Evolutionary conservation across 2,113 vertebrate species (phyloP).

Genomic region (Trogon melanurus): DNA sequence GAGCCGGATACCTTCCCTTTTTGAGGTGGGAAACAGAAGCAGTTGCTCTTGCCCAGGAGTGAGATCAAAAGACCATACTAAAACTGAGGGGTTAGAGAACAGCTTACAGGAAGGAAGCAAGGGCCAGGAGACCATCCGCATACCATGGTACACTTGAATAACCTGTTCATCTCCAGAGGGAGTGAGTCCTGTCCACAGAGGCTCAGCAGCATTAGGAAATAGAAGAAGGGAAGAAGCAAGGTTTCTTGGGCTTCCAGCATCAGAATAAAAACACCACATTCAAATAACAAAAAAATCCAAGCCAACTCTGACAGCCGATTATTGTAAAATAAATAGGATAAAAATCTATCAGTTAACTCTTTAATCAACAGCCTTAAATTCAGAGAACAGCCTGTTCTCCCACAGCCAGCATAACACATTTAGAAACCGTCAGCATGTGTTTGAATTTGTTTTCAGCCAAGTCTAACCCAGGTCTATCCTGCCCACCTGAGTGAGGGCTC

Average conservation of each 20-base stretch:
- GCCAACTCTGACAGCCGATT: background rate
- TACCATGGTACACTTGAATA: accelerated
- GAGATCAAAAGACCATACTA: background rate
- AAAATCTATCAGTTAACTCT: background rate
- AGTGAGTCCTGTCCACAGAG: background rate
- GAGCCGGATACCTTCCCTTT: background rate
- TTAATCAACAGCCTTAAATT: background rate
- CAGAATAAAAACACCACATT: background rate
- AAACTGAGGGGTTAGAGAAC: background rate
- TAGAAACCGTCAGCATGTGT: background rate
- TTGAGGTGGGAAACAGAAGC: background rate
- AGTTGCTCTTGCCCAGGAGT: background rate
- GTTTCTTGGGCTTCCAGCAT: background rate
- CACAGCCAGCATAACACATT: background rate
- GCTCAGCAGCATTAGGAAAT: background rate
- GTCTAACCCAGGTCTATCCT: background rate
- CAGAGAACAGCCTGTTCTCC: background rate
- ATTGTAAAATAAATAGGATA: background rate
- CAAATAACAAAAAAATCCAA: background rate
- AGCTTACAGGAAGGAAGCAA: background rate
- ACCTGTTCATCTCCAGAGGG: background rate
- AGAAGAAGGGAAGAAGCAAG: background rate
- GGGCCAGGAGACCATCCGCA: background rate
- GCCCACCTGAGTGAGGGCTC: background rate
- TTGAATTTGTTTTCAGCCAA: background rate